These are phyloP conservation scores for Puntigrus tetrazona DNA, from an alignment of 2,113 vertebrate species.

Conservation along the genomic window DNA sequence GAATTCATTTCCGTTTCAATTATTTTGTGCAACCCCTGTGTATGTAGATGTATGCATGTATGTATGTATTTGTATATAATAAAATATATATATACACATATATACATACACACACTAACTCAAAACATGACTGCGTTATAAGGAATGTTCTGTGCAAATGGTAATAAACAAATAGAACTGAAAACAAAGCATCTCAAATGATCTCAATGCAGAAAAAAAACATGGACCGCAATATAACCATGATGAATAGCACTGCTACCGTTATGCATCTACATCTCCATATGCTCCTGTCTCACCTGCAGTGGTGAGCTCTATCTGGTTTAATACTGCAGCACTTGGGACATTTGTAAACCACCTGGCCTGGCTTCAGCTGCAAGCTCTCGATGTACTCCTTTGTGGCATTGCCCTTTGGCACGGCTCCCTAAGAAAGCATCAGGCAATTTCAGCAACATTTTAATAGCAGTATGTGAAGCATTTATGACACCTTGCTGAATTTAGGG, in stretches of 20 bases:
- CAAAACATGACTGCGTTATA: background rate
- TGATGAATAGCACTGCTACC: background rate
- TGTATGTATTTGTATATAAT: too few relatives aligned
- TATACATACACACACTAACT: too few relatives aligned
- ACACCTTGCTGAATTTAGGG: background rate
- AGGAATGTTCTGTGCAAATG: background rate
- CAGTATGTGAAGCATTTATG: background rate
- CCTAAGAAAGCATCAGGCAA: conserved; percentile 72
- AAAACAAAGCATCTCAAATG: background rate
- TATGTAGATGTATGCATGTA: too few relatives aligned
- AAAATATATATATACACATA: too few relatives aligned
- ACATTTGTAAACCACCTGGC: conserved; percentile 99
- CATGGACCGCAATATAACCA: background rate
- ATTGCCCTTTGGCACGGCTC: conserved; percentile 97
- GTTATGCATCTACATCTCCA: background rate
- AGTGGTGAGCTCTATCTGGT: conserved; percentile 96
- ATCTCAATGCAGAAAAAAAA: background rate
- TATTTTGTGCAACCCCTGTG: too few relatives aligned
- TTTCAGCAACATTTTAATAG: conserved; percentile 11
- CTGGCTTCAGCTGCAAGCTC: conserved; percentile 96
- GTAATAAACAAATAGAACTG: background rate
- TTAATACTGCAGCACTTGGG: conserved; percentile 99
- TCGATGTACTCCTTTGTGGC: conserved; percentile 99
- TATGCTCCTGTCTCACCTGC: conserved; percentile 79
- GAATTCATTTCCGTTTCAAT: too few relatives aligned